These are phyloP conservation scores for Sebastes jordani DNA, from an alignment of 2,797 vertebrate species.

Conservation along the genomic window DNA sequence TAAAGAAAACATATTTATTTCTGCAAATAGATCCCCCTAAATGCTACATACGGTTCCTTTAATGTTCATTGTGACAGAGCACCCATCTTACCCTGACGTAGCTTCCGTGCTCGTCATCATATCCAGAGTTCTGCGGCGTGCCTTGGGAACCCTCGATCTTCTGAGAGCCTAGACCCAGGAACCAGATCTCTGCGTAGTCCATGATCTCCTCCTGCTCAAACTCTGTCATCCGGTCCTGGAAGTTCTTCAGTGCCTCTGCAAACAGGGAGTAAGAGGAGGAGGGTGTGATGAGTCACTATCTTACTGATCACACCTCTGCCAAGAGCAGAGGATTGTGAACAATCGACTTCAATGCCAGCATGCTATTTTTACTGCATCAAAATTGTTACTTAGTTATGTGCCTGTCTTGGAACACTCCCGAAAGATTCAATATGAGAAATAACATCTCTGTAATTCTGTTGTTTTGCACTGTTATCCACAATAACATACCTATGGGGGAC, in stretches of 20 bases:
- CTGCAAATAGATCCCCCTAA: no score
- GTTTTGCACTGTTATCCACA: not conserved
- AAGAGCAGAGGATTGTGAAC: conserved; percentile 42
- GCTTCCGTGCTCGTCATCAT: conserved; percentile 92
- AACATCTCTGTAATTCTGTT: not conserved
- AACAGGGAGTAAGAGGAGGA: conserved; percentile 47
- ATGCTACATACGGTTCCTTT: no score
- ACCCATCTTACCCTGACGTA: conserved; percentile 88
- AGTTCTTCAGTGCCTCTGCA: conserved; percentile 91
- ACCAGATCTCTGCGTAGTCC: conserved; percentile 93
- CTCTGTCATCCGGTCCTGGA: conserved; percentile 88
- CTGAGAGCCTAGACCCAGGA: conserved; percentile 91
- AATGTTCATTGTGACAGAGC: not conserved
- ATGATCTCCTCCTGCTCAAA: conserved; percentile 94
- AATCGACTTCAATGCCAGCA: conserved; percentile 7
- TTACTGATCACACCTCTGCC: conserved; percentile 35
- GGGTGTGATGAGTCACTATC: conserved; percentile 47
- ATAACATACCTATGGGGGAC: conserved; percentile 85
- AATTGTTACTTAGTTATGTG: not conserved
- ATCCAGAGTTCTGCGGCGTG: conserved; percentile 86
- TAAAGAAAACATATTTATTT: no score
- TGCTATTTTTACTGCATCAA: conserved; percentile 43
- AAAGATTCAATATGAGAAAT: not conserved
- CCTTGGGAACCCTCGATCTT: conserved; percentile 87
- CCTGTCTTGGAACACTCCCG: not conserved